These are phyloP conservation scores for Lichenostomus cassidix DNA, from an alignment of 2,113 vertebrate species.

Conservation along the genomic window DNA sequence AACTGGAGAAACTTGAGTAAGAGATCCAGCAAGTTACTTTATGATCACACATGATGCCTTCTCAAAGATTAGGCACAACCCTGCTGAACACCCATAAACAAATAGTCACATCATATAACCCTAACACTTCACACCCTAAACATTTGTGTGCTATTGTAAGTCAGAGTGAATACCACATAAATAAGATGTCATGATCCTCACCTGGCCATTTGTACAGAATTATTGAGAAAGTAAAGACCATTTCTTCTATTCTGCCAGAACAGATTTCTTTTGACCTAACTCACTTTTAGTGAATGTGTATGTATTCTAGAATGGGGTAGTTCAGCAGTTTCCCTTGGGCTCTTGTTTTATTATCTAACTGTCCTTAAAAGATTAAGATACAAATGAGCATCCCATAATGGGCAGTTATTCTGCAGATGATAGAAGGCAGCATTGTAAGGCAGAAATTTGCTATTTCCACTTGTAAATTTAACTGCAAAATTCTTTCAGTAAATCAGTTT, in stretches of 20 bases:
- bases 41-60: not conserved
- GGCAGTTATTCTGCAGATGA: not conserved
- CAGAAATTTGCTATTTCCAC: not conserved
- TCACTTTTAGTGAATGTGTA: not conserved
- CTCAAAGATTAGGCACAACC: not conserved
- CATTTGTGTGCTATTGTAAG: not conserved
- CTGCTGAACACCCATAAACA: not conserved
- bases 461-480: not conserved
- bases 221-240: not conserved
- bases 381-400: not conserved
- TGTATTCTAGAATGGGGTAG: not conserved
- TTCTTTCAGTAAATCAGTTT: slow-evolving; percentile 2
- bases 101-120: not conserved
- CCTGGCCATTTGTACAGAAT: not conserved
- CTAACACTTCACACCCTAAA: not conserved
- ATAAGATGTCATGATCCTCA: not conserved
- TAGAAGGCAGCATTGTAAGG: not conserved
- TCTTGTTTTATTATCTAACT: not conserved
- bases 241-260: not conserved
- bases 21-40: not conserved
- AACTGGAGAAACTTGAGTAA: not conserved
- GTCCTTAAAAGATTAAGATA: not conserved
- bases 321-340: not conserved
- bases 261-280: not conserved
- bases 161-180: not conserved